Evolutionary conservation across 2,888 invertebrate genomes (phyloP), one percentile per base, ranked within the genome.

Genomic region (Slavum lentiscoides): DNA sequence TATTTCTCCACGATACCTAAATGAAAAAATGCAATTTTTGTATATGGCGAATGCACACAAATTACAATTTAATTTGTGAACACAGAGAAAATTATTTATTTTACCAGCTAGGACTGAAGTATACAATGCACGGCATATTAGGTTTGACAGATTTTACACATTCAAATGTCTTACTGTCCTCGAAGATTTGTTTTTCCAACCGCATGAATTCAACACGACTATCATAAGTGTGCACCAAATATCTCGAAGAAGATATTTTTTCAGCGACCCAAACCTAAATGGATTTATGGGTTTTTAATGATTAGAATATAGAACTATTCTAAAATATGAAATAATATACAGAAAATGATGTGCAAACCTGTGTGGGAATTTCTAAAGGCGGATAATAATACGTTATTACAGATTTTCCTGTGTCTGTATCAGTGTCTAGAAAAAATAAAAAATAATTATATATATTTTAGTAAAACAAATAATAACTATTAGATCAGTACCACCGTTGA

Each of bases 241-340:
- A 80, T 55, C 8, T 62, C 9, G 70, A 72, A 62, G 55, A 21
- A 64, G 77, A 80, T 64, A 72, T 70, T 80, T 80, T 80, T 39
- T 80, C 70, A 8, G 70, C 77, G 7, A 80, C 39, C 77, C 77
- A 80, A 62, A 80, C 70, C 77, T 80, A 64, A 66, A 43, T 39
- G 1, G 0, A 30, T 13, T 58, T 66, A 74, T 19, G 15, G n/a
- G 15, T 23, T n/a, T 49, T 39, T n/a, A n/a, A n/a, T n/a, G n/a
- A 59, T 69, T 49, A n/a, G n/a, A n/a, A n/a, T 53, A 49, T 74
- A 0, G 8, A 21, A 59, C 55, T 8, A 2, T 23, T 7, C 7
- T 43, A 6, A 9, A 43, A 58, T 43, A 37, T 43, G 5, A 23
- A 43, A 61, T 49, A 49, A 19, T 21, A 37, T 21, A 30, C 15